phyloP scores from a whole-genome alignment of 2,797 vertebrate genomes.

The Muscicapa striata region DNA sequence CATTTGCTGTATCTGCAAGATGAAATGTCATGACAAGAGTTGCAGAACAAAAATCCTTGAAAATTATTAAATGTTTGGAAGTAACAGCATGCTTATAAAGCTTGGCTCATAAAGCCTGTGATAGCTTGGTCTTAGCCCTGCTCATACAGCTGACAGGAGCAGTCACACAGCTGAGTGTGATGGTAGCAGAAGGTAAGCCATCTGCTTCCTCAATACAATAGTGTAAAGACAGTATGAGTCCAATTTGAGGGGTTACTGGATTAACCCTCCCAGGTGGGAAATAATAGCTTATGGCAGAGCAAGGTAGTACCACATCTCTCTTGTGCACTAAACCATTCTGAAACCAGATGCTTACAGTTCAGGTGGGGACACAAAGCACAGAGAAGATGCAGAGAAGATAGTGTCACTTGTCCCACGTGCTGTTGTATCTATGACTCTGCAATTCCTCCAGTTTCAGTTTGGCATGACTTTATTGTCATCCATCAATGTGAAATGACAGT shows the following conservation, averaged over 20 bases:
- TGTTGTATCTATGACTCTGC: neutral
- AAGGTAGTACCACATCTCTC: neutral
- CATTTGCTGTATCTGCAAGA: conserved; percentile 31
- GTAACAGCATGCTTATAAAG: conserved; percentile 1
- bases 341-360: neutral
- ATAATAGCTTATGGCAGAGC: neutral
- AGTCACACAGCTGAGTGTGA: neutral
- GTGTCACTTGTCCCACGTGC: neutral
- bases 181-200: neutral
- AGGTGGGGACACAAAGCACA: neutral
- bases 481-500: neutral
- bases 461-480: neutral
- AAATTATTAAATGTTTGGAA: conserved; percentile 11
- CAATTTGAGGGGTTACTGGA: neutral
- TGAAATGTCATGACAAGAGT: conserved; percentile 4
- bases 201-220: neutral
- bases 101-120: neutral
- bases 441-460: neutral
- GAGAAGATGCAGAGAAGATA: neutral
- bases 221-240: neutral
- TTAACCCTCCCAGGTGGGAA: neutral
- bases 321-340: neutral
- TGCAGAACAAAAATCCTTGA: neutral
- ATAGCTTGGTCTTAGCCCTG: neutral
- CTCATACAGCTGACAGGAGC: neutral